Percentiles rank a stretch among this genome's conserved stretches.
Conservation (phyloP, 2,888 invertebrate species). For the Mellilla xanthometata region DNA sequence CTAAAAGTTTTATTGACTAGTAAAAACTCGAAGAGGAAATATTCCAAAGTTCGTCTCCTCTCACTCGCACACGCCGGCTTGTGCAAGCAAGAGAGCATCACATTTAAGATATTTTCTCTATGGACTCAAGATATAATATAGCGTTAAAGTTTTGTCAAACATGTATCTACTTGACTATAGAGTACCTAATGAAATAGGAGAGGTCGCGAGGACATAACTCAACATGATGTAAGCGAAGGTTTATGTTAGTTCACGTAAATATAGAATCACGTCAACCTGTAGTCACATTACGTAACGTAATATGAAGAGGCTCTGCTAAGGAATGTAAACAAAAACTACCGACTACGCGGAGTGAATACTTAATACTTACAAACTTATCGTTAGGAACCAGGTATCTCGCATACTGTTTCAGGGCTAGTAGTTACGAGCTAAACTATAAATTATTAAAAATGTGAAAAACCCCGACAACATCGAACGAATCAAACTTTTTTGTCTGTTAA, state of each 20-base stretch:
- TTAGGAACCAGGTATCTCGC: neutral
- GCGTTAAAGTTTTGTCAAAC: no score
- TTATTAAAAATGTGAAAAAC: no score
- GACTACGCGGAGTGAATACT: conserved; percentile 24
- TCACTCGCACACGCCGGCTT: no score
- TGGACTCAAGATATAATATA: no score
- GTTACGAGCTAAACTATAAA: no score
- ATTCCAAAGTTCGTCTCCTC: no score
- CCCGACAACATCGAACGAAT: no score
- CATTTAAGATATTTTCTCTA: no score
- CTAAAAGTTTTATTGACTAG: no score
- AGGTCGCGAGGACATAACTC: neutral
- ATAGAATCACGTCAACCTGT: conserved; percentile 11
- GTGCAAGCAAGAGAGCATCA: no score
- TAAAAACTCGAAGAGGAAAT: no score
- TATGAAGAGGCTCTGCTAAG: conserved; percentile 11
- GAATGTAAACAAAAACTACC: conserved; percentile 30
- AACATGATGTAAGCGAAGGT: conserved; percentile 9
- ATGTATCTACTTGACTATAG: neutral
- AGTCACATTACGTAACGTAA: conserved; percentile 8
- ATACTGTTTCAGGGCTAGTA: neutral
- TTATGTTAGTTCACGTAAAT: conserved; percentile 8
- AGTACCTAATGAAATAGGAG: neutral
- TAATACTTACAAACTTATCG: neutral
- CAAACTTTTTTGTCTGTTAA: no score